Evolutionary conservation across 2,888 invertebrate species (phyloP), one percentile per base, ranked within the genome.

Genomic region (Pyrocoelia pectoralis): DNA sequence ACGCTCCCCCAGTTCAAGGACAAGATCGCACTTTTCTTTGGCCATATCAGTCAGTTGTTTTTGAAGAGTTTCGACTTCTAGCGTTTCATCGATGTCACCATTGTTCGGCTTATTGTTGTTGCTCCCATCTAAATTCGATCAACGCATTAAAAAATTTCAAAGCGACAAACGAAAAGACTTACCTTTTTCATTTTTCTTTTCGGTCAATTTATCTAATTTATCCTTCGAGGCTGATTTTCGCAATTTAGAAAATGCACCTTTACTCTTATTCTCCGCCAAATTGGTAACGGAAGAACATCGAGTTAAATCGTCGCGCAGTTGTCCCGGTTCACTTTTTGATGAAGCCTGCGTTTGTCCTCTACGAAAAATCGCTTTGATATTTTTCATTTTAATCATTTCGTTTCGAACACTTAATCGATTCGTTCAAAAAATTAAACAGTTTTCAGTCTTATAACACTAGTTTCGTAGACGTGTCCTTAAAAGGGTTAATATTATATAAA

Each of bases 361-460:
- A 85, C 93, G 93, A 86, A 94, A 94, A 82, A 94, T 88, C 79
- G 93, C 93, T 88, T 93, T 93, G 84, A 94, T 89, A 87, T 93
- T 94, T 88, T 93, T 93, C 93, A 93, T 93, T 84, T 87, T 90
- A 83, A 78, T 77, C 77, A 72, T 68, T 68, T 70, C 29, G 17
- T 14, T 50, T n/a, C 6, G 2, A 10, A 2, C 18, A 50, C 49
- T 50, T 66, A 13, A 51, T 10, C 41, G 9, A 12, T 5, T 24
- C 24, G 6, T 3, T 24, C 24, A 12, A 41, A 41, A 38, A 41
- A 19, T 54, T 41, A 18, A 54, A 13, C 17, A n/a, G 17, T 24
- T 53, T 40, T 40, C 14, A 41, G 17, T 43, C 14, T 46, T 24
- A 24, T 19, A 41, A 41, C 41, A 28, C 24, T 12, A 19, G 12